phyloP scores from a whole-genome alignment of 2,113 vertebrate species.

The Myotis brandtii region DNA sequence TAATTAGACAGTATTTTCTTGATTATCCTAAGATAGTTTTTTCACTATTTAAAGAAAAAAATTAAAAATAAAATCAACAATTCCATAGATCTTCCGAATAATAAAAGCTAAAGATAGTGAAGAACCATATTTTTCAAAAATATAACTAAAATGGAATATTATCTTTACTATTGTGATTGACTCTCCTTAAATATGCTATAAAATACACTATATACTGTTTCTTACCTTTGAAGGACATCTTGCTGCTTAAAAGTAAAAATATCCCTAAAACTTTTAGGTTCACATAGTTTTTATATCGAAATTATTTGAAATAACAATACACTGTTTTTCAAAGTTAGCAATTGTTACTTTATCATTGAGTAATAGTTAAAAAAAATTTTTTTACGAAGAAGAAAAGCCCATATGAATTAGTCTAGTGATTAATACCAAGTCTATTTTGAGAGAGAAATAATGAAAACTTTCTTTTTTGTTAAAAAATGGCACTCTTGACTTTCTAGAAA shows the following conservation, averaged over 20 bases:
- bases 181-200: not conserved
- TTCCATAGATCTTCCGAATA: not conserved
- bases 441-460: constrained; percentile 42
- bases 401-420: not conserved
- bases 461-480: not conserved
- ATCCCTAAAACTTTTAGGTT: constrained; percentile 7
- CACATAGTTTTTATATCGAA: not conserved
- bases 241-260: constrained; percentile 41
- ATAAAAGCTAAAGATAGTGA: constrained; percentile 32
- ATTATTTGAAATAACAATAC: constrained; percentile 41
- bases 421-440: constrained; percentile 13
- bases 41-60: not conserved
- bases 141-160: not conserved
- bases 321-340: not conserved
- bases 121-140: not conserved
- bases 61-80: not conserved
- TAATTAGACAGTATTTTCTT: not conserved
- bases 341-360: not conserved
- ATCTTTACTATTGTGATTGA: not conserved
- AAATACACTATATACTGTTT: not conserved
- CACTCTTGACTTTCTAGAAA: constrained; percentile 22
- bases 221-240: not conserved
- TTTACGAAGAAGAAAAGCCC: constrained; percentile 1
- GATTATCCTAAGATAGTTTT: not conserved
- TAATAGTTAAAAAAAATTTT: not conserved